phyloP scores from a whole-genome alignment of 2,113 vertebrate species.

The Paraplagusia blochii region DNA sequence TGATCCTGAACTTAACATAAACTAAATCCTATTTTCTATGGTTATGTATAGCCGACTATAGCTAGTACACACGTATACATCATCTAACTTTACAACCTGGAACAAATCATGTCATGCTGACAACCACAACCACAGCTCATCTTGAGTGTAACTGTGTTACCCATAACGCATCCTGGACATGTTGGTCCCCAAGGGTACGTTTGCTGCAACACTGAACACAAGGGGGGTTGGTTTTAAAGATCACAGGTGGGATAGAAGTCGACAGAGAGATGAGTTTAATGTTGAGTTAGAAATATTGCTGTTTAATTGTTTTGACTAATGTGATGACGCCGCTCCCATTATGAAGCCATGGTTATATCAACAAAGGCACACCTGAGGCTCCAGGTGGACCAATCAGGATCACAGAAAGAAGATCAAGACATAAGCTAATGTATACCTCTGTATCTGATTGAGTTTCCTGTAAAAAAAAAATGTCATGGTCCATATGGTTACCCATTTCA shows the following conservation, averaged over 20 bases:
- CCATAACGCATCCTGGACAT: slow-evolving; percentile 35
- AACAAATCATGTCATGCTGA: too few species aligned
- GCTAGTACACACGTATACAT: too few species aligned
- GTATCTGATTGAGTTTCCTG: too few species aligned
- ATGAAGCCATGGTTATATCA: slow-evolving; percentile 16
- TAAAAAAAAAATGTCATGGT: too few species aligned
- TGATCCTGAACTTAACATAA: too few species aligned
- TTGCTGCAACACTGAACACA: slow-evolving; percentile 26
- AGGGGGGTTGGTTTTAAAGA: slow-evolving; percentile 37
- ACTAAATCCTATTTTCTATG: too few species aligned
- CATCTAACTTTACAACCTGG: too few species aligned
- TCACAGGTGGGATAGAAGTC: slow-evolving; percentile 23
- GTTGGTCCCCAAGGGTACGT: slow-evolving; percentile 41
- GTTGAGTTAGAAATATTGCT: slow-evolving; percentile 30
- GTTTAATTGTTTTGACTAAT: slow-evolving; percentile 21
- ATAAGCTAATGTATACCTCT: too few species aligned
- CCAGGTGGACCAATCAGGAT: background rate
- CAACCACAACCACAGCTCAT: too few species aligned
- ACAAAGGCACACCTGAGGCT: slow-evolving; percentile 32
- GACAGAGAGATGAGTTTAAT: slow-evolving; percentile 35
- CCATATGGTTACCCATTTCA: too few species aligned
- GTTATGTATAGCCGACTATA: too few species aligned
- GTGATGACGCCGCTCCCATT: slow-evolving; percentile 18
- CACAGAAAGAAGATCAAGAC: too few species aligned
- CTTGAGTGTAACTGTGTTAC: slow-evolving; percentile 32